phyloP scores from a whole-genome alignment of 2,113 vertebrate species.

The Xiphophorus maculatus region DNA sequence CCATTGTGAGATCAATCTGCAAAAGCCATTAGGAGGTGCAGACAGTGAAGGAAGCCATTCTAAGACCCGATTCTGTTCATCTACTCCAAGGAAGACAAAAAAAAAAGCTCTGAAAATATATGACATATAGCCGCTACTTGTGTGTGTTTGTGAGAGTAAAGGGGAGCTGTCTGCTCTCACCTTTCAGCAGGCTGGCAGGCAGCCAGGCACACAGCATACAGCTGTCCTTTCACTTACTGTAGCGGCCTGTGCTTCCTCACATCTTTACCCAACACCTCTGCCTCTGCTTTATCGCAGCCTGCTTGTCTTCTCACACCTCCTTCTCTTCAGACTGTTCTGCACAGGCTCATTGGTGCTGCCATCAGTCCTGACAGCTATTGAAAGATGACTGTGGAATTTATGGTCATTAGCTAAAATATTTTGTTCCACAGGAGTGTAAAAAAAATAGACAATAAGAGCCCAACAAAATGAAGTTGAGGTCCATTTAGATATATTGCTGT shows the following conservation, averaged over 20 bases:
- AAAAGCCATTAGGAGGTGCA: conserved; percentile 19
- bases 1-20: conserved; percentile 31
- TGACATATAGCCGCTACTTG: background rate
- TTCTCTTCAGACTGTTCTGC: no score
- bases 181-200: background rate
- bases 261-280: background rate
- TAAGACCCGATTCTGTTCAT: background rate
- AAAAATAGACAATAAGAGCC: background rate
- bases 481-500: no score
- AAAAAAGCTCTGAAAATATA: background rate
- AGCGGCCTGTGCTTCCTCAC: background rate
- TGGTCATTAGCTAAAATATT: background rate
- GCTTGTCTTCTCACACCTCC: background rate
- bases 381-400: background rate
- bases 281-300: background rate
- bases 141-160: background rate
- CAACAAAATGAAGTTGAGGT: no score
- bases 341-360: background rate
- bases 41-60: background rate
- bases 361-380: background rate
- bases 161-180: background rate
- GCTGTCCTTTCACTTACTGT: background rate
- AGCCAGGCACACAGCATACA: background rate
- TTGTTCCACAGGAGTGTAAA: background rate
- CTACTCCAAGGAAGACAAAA: background rate